Base-by-base conservation (phyloP, 1,140 invertebrate genomes). In the Zeugodacus cucurbitae region DNA sequence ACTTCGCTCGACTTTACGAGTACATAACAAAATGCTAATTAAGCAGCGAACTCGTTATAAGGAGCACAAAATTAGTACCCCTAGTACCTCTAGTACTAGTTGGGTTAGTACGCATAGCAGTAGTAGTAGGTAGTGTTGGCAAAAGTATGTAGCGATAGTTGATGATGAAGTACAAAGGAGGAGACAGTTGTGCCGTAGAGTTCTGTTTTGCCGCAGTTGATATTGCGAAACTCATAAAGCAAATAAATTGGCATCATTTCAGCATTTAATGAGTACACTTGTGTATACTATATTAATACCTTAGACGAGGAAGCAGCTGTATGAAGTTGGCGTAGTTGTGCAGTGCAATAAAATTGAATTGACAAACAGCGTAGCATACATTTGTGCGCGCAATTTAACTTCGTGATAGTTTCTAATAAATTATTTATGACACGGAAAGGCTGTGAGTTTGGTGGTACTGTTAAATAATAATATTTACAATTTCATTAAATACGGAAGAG, bases 1-100 rank as follows among this genome's bases (percentile, higher is more conserved):
- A 74, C 17, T 41, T 74, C 32, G 20, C 34, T 74, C 34, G 67
- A 74, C 67, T 74, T n/a, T 37, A 8, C 5, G 32, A 37, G 67
- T 74, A 74, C 67, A 74, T 34, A 74, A 41, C 67, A 32, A 32
- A 74, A 74, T 74, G 67, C 67, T 74, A 74, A 74, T 74, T 74
- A 74, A 74, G 67, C 67, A 41, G 37, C 58, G 34, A 74, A 17
- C 67, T 74, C 67, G 34, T 74, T 74, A 74, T 74, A 74, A 41
- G 20, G 32, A 41, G 67, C 10, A 41, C 22, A n/a, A 62, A 26
- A 67, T 5, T 14, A 67, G 32, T 29, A 32, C 14, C 4, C 14
- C 32, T 22, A 74, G 32, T 10, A 22, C 14, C 5, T 20, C 32
- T 70, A 37, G 29, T 5, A 70, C 32, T 37, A 70, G 34, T 11